Conservation (phyloP, 2,113 vertebrate species). For the Pelmatolapia mariae region DNA sequence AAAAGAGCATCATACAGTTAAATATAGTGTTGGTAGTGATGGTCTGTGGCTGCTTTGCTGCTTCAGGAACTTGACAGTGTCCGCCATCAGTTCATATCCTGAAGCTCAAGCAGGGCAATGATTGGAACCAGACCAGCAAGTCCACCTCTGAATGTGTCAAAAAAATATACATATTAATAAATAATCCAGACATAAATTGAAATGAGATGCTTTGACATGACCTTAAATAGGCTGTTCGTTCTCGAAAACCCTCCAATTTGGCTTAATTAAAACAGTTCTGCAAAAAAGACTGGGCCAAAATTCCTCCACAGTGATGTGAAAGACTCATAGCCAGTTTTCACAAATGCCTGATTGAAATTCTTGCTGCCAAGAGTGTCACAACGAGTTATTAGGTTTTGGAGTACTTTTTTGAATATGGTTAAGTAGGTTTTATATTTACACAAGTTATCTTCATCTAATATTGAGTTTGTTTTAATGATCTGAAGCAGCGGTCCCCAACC, state of each 20-base stretch:
- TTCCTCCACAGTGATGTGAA: not conserved
- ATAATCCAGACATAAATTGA: not conserved
- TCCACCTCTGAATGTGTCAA: not conserved
- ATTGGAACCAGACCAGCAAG: not conserved
- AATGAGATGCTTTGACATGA: not conserved
- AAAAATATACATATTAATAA: not conserved
- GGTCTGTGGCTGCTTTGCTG: not conserved
- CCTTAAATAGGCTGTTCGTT: not conserved
- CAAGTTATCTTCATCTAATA: not conserved
- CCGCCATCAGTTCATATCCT: not conserved
- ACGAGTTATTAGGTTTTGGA: not conserved
- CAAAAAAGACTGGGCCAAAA: not conserved
- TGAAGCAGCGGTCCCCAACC: not conserved
- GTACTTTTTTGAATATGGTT: not conserved
- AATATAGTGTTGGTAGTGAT: not conserved
- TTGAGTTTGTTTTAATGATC: not conserved
- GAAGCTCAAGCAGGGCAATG: not conserved
- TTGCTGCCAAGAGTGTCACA: not conserved
- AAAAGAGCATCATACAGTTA: not conserved
- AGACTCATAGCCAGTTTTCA: not conserved
- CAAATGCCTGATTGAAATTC: not conserved
- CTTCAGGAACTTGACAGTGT: not conserved
- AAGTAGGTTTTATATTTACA: not conserved
- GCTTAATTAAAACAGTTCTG: not conserved
- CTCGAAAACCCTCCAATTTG: not conserved